Evolutionary conservation across 2,797 vertebrate species (phyloP).

Genomic region (Phalanger gymnotis): DNA sequence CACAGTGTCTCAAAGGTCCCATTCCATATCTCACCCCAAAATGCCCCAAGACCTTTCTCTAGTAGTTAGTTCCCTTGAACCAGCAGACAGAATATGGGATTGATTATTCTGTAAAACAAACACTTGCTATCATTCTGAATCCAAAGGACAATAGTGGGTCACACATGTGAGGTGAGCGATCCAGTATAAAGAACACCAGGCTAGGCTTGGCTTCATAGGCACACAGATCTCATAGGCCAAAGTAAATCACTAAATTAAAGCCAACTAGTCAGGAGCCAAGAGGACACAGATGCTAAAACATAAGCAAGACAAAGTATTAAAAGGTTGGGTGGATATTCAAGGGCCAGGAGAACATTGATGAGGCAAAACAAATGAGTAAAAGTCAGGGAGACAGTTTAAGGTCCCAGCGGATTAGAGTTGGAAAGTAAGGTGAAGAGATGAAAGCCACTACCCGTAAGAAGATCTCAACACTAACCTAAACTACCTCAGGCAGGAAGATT

Average conservation of each 20-base stretch:
- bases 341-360: not conserved
- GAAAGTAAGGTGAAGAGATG: not conserved
- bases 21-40: not conserved
- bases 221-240: not conserved
- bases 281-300: not conserved
- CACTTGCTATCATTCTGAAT: not conserved
- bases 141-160: not conserved
- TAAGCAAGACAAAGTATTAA: not conserved
- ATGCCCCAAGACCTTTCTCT: not conserved
- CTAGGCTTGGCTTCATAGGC: not conserved
- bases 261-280: not conserved
- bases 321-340: not conserved
- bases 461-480: not conserved
- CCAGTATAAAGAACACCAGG: not conserved
- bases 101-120: not conserved
- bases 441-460: not conserved
- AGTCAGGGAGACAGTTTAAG: not conserved
- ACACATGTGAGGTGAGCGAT: not conserved
- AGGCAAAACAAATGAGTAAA: not conserved
- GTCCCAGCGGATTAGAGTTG: not conserved
- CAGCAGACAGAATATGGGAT: not conserved
- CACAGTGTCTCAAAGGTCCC: not conserved
- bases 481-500: not conserved
- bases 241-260: not conserved
- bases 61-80: not conserved